Evolutionary conservation across 2,888 invertebrate genomes (phyloP).

Genomic region (Temnothorax ravouxi): DNA sequence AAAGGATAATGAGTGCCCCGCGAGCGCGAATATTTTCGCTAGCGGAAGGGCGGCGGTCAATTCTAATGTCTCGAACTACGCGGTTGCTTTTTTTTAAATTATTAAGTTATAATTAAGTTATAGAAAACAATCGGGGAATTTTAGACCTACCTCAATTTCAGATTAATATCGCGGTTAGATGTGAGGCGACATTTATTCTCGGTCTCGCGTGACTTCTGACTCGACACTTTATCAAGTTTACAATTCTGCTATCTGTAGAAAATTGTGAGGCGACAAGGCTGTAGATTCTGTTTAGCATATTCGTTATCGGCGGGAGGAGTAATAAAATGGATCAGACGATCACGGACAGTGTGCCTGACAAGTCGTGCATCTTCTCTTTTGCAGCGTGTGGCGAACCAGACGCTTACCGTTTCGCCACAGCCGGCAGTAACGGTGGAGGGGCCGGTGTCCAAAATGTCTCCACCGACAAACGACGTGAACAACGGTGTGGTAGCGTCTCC

Average conservation of each 20-base stretch:
- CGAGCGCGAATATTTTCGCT: neutral
- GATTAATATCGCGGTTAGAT: neutral
- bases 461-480: constrained; percentile 88
- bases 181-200: neutral
- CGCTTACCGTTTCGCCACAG: constrained; percentile 86
- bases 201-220: constrained; percentile 28
- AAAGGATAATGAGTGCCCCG: constrained; percentile 45
- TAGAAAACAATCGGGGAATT: neutral
- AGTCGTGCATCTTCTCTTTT: constrained; percentile 72
- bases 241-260: constrained; percentile 15
- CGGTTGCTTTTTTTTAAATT: neutral
- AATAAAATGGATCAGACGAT: neutral
- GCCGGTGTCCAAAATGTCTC: constrained; percentile 85
- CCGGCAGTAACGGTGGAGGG: constrained; percentile 86
- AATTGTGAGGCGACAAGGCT: constrained; percentile 22
- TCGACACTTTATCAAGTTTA: constrained; percentile 29
- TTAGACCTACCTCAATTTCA: constrained; percentile 18
- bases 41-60: neutral
- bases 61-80: neutral
- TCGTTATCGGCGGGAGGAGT: neutral
- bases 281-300: neutral
- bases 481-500: constrained; percentile 87
- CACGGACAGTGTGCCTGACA: constrained; percentile 31
- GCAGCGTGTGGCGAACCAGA: constrained; percentile 86
- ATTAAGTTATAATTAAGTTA: neutral